Evolutionary conservation across 2,797 vertebrate genomes (phyloP).

Genomic region (Lacerta viridis): DNA sequence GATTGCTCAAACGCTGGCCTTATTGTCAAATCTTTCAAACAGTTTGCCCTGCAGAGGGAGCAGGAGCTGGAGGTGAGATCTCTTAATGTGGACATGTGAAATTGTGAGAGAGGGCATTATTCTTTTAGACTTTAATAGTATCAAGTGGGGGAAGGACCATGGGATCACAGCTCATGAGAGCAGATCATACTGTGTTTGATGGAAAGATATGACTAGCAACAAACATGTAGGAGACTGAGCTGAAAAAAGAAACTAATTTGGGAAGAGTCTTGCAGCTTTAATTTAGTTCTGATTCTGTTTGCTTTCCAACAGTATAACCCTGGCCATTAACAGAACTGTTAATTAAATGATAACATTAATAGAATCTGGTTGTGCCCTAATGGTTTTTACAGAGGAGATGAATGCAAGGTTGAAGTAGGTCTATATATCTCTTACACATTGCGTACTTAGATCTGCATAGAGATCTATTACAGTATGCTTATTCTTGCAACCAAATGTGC

Average conservation of each 20-base stretch:
- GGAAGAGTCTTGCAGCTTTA: neutral
- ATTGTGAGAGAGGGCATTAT: neutral
- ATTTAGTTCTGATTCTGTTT: constrained; percentile 15
- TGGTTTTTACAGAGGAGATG: constrained; percentile 43
- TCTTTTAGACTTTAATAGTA: neutral
- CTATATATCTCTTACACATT: constrained; percentile 42
- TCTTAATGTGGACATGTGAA: neutral
- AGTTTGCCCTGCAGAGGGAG: constrained; percentile 96
- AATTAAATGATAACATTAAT: constrained; percentile 58
- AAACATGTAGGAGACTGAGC: neutral
- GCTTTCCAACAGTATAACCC: constrained; percentile 29
- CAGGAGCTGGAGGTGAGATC: constrained; percentile 94
- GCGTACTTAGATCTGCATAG: neutral
- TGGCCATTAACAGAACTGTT: constrained; percentile 35
- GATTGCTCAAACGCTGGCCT: constrained; percentile 98
- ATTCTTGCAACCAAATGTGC: neutral
- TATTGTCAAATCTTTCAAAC: constrained; percentile 98
- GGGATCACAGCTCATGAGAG: too few relatives aligned
- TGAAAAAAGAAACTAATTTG: constrained; percentile 24
- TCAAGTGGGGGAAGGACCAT: neutral
- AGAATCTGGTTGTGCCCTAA: constrained; percentile 44
- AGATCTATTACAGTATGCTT: neutral
- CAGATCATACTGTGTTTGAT: too few relatives aligned
- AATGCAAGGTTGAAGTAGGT: constrained; percentile 43
- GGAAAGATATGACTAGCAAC: neutral